These are phyloP conservation scores for Zoanthus solanderi DNA, from an alignment of 92 coral and sea anemone genomes.

Conservation along the genomic window DNA sequence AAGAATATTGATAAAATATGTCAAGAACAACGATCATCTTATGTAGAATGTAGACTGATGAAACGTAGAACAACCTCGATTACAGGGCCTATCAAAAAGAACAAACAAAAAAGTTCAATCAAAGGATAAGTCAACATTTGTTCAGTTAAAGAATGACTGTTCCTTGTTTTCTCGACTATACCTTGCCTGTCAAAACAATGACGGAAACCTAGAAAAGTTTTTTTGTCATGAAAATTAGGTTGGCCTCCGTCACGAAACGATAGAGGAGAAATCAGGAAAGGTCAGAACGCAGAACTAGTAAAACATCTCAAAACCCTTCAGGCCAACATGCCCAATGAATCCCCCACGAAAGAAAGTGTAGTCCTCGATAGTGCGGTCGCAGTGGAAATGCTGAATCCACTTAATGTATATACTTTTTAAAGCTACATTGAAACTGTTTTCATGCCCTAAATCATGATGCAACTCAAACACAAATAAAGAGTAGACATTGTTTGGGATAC, in stretches of 20 bases:
- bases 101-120: conserved; percentile 20
- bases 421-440: conserved; percentile 50
- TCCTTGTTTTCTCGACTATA: conserved; percentile 43
- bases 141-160: conserved; percentile 60
- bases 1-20: neutral
- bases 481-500: conserved; percentile 66
- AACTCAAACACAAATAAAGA: conserved; percentile 45
- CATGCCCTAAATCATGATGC: conserved; percentile 49
- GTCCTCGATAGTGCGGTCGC: conserved; percentile 39
- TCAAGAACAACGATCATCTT: neutral
- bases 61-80: neutral
- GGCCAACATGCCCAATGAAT: neutral
- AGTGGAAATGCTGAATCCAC: conserved; percentile 30
- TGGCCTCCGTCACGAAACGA: conserved; percentile 40
- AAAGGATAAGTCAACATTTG: conserved; percentile 50
- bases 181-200: conserved; percentile 27
- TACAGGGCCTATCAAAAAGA: conserved; percentile 44
- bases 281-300: conserved; percentile 42
- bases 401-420: neutral
- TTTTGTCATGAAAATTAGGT: conserved; percentile 33
- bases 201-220: conserved; percentile 28
- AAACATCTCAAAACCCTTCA: neutral
- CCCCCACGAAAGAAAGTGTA: conserved; percentile 22
- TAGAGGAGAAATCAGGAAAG: conserved; percentile 17
- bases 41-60: conserved; percentile 27